These are phyloP conservation scores for Sebastes schlegelii DNA, from an alignment of 2,113 vertebrate genomes.

Conservation along the genomic window DNA sequence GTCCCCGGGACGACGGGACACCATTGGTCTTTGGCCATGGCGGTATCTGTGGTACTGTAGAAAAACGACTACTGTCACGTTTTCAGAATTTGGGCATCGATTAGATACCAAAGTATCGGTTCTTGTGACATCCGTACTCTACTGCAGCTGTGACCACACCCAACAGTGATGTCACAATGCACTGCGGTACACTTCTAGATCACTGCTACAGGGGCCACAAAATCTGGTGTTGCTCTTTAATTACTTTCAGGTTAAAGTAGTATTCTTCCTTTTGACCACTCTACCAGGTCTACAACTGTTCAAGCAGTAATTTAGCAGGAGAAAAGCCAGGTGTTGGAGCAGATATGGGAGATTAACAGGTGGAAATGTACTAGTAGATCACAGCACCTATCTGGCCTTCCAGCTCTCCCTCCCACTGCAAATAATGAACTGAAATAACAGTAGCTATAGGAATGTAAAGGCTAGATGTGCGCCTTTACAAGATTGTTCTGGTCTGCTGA, in stretches of 20 bases:
- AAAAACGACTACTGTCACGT: too few relatives aligned
- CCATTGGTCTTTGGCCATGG: too few relatives aligned
- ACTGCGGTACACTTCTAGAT: not conserved
- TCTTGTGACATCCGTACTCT: too few relatives aligned
- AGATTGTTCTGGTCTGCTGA: not conserved
- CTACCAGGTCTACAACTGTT: not conserved
- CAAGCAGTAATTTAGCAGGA: conserved; percentile 11
- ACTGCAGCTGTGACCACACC: too few relatives aligned
- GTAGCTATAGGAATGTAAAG: not conserved
- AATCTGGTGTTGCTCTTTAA: not conserved
- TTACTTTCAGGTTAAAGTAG: not conserved
- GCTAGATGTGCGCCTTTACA: not conserved
- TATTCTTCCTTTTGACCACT: not conserved
- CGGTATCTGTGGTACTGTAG: too few relatives aligned
- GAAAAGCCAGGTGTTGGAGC: conserved; percentile 34
- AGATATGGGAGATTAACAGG: conserved; percentile 42
- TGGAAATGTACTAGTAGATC: conserved; percentile 9
- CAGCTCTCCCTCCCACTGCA: not conserved
- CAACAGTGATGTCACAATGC: not conserved
- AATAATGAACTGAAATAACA: conserved; percentile 1
- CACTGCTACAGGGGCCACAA: not conserved
- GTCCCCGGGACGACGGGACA: too few relatives aligned
- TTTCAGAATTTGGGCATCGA: too few relatives aligned
- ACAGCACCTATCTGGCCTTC: conserved; percentile 10
- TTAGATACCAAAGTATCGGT: too few relatives aligned